These are phyloP conservation scores for Apeira syringaria DNA, from an alignment of 2,888 invertebrate genomes.

Conservation along the genomic window DNA sequence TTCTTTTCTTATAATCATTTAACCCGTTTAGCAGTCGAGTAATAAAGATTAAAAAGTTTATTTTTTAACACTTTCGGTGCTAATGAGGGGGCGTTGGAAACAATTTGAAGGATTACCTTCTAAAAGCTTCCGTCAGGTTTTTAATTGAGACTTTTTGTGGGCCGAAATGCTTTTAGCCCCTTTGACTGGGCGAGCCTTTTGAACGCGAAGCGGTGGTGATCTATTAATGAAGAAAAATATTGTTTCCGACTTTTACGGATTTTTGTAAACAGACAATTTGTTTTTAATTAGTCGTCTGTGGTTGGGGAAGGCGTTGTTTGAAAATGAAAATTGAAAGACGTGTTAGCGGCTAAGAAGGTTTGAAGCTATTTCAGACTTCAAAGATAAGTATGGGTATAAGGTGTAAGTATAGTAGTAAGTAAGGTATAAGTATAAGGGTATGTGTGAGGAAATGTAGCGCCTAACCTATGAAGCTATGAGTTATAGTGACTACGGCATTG, in stretches of 20 bases:
- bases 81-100: constrained; percentile 84
- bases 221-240: constrained; percentile 77
- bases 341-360: no score
- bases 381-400: no score
- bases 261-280: constrained; percentile 37
- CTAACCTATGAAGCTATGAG: no score
- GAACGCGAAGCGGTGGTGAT: constrained; percentile 67
- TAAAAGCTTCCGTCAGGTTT: constrained; percentile 84
- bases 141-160: constrained; percentile 83
- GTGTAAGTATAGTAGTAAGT: no score
- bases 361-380: no score
- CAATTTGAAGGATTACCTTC: constrained; percentile 84
- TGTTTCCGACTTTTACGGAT: constrained; percentile 42
- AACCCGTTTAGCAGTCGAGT: constrained; percentile 81
- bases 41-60: constrained; percentile 84
- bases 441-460: no score
- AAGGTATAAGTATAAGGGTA: no score
- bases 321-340: constrained; percentile 7
- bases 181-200: constrained; percentile 69
- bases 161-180: constrained; percentile 80
- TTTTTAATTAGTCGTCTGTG: constrained; percentile 30
- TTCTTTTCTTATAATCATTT: constrained; percentile 77
- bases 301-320: constrained; percentile 11
- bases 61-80: constrained; percentile 83
- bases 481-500: no score